Evolutionary conservation across 2,797 vertebrate genomes (phyloP), one percentile per base, ranked within the genome.

Genomic region (Squalus acanthias): DNA sequence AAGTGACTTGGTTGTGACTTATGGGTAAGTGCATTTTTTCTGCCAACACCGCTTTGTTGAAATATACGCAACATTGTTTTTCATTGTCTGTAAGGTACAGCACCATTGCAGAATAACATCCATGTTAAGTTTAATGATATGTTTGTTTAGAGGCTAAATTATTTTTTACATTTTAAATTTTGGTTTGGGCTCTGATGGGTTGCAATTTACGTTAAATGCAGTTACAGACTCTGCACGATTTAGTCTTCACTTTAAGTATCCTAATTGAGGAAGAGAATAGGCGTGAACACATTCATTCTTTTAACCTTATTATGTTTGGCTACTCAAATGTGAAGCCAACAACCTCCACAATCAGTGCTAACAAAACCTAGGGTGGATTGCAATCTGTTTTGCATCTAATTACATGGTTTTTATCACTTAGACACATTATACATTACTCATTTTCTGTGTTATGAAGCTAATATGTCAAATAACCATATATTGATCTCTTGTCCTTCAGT

Each of bases 381-480:
- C 60, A 95, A 95, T 95, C 94, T 95, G 70, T 76, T 95, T 95
- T 95, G 50, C 94, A 95, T 95, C 94, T 95, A 74, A 95, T 72
- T 95, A 95, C 94, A 95, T 74, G 94, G 46, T 57, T 95, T 95
- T 95, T 76, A 95, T 95, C 94, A 95, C 39, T 95, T 95, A 95
- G 94, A 15, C 70, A 72, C 94, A 76, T 95, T 95, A 95, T 95
- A 95, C 94, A 57, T 72, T 57, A 95, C 70, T 95, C 50, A 24
- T 74, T 95, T 95, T 95, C 70, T 76, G 15, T 95, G 94, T 95
- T 95, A 95, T 95, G 70, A 76, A 95, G 94, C 94, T 95, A 95
- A 76, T 95, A 95, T 76, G 70, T 95, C 94, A 95, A 95, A 74
- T 95, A 95, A 95, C 94, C 94, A 95, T 95, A 76, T 95, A 95